Evolutionary conservation across 2,113 vertebrate species (phyloP).

Genomic region (Speoplatyrhinus poulsoni): DNA sequence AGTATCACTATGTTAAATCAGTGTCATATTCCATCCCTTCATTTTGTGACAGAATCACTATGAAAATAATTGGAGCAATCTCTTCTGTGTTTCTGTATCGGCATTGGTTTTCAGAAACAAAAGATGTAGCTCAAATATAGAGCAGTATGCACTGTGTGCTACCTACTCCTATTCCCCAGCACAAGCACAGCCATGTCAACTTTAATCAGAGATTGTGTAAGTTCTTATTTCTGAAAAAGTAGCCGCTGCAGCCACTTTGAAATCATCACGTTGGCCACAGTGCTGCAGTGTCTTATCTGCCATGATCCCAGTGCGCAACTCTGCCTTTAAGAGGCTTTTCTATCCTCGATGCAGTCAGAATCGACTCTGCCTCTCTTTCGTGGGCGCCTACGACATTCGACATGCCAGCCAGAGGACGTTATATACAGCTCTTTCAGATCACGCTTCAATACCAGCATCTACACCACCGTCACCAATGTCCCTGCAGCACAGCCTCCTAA

Average conservation of each 20-base stretch:
- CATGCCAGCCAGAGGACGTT: constrained; percentile 41
- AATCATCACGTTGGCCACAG: constrained; percentile 48
- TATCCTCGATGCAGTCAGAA: constrained; percentile 43
- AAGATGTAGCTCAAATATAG: background rate
- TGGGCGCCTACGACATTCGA: constrained; percentile 50
- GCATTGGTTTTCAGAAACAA: background rate
- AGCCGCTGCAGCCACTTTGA: constrained; percentile 47
- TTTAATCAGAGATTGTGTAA: constrained; percentile 46
- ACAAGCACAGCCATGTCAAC: constrained; percentile 30
- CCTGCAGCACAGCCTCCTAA: background rate
- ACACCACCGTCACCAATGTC: background rate
- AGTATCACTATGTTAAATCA: background rate
- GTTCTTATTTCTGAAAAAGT: constrained; percentile 53
- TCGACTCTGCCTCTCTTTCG: constrained; percentile 35
- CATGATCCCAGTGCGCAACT: constrained; percentile 54
- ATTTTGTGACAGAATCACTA: background rate
- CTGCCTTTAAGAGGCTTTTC: constrained; percentile 63
- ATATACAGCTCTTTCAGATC: constrained; percentile 20
- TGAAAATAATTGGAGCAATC: background rate
- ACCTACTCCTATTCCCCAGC: constrained; percentile 14
- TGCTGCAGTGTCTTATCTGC: constrained; percentile 43
- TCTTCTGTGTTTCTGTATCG: constrained; percentile 5
- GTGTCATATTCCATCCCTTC: background rate
- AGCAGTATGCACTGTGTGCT: constrained; percentile 12
- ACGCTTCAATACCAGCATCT: constrained; percentile 4